These are phyloP conservation scores for Petrocephalus zakoni DNA, from an alignment of 2,113 vertebrate species.

Conservation along the genomic window DNA sequence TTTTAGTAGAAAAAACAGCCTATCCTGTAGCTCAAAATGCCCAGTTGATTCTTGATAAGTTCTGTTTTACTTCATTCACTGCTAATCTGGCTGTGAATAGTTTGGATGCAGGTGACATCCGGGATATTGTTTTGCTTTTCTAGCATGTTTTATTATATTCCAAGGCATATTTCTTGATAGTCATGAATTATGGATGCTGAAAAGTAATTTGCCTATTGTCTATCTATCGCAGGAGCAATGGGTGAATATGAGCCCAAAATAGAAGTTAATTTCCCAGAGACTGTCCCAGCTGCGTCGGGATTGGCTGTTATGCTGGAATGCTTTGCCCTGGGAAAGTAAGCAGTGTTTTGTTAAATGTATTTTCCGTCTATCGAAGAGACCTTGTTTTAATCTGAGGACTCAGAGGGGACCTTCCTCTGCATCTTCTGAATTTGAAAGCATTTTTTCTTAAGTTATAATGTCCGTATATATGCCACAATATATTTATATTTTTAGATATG, in stretches of 20 bases:
- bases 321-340: constrained; percentile 95
- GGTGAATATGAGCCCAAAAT: constrained; percentile 97
- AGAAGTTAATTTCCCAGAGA: constrained; percentile 91
- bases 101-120: not conserved
- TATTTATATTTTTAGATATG: not conserved
- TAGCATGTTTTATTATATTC: not conserved
- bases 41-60: not conserved
- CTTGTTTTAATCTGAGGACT: not conserved
- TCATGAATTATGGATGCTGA: constrained; percentile 2
- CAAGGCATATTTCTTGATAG: constrained; percentile 9
- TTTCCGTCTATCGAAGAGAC: not conserved
- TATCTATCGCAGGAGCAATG: constrained; percentile 76
- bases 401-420: not conserved
- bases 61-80: not conserved
- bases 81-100: not conserved
- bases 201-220: constrained; percentile 8
- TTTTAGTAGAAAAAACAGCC: not conserved
- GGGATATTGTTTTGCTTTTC: not conserved
- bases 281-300: constrained; percentile 76
- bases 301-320: constrained; percentile 85
- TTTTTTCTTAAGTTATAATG: not conserved
- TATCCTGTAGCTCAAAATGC: not conserved
- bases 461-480: not conserved
- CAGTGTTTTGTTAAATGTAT: constrained; percentile 36
- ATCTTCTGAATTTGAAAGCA: not conserved